Base-by-base conservation (phyloP, 2,888 invertebrate genomes). In the Apodemia hepburni region DNA sequence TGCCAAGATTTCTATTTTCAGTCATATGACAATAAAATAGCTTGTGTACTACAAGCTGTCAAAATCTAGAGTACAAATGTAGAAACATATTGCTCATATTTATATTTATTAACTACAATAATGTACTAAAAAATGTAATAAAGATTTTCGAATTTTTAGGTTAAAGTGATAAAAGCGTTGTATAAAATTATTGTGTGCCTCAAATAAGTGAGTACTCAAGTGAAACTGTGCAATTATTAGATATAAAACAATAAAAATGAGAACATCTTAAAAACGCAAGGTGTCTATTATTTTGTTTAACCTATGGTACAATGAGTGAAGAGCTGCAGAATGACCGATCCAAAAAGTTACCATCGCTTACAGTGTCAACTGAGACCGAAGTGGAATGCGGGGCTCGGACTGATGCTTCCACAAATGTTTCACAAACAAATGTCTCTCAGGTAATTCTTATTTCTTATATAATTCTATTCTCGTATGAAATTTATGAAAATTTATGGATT, bases 301-400 rank as follows among this genome's bases (percentile, higher is more conserved):
- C 77, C 75, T 75, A 80, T 80, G 76, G 78, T 82, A 85, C 78
- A 76, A 89, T 91, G 90, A 90, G 88, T 75, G 89, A 88, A 78
- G 87, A 88, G 80, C 80, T 75, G 71, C 83, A 83, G 76, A 78
- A 84, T 79, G 87, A 84, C 73, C 84, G 80, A 68, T 80, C 80
- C 73, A 80, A 77, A 71, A 80, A 78, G 70, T 76, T 75, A 73
- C 75, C 77, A 71, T 72, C 76, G 69, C 73, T 71, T 69, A 71
- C 70, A 59, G 68, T 69, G 47, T 63, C 66, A 22, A 71, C 68
- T 63, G 79, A 78, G 68, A 70, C 68, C 66, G 70, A 65, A 29
- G 71, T 68, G 29, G 75, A 72, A 70, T 72, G 68, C 65, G 74
- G 69, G 65, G 71, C 70, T 61, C 72, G 67, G 64, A 64, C 71